Conservation (phyloP, 2,888 invertebrate species). For the Metalampra italica region DNA sequence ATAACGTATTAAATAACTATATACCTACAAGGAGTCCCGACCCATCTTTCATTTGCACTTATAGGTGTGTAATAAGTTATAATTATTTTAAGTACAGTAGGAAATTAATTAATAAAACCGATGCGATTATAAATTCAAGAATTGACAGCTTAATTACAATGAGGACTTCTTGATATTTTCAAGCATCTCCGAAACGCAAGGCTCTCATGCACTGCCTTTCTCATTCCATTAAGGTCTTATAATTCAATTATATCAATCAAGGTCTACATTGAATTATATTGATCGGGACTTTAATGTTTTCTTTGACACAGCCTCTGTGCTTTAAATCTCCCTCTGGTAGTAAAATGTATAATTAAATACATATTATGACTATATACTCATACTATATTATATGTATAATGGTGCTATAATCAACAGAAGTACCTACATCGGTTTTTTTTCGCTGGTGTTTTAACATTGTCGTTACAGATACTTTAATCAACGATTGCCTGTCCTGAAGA, state of each 20-base stretch:
- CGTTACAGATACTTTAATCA: too few relatives aligned
- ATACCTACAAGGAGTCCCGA: conserved; percentile 15
- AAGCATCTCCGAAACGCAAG: conserved; percentile 36
- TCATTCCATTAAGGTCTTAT: conserved; percentile 53
- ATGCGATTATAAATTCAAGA: conserved; percentile 53
- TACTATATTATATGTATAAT: too few relatives aligned
- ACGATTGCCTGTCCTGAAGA: too few relatives aligned
- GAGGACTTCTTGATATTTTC: conserved; percentile 43
- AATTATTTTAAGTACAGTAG: conserved; percentile 27
- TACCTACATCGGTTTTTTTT: too few relatives aligned
- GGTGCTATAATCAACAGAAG: too few relatives aligned
- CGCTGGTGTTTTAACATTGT: too few relatives aligned
- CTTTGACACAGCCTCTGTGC: conserved; percentile 7
- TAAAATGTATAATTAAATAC: neutral
- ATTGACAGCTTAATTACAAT: conserved; percentile 58
- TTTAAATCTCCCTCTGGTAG: neutral
- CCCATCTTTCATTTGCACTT: conserved; percentile 10
- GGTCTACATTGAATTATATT: conserved; percentile 42
- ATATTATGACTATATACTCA: too few relatives aligned
- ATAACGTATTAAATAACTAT: conserved; percentile 25
- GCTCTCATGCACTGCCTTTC: conserved; percentile 30
- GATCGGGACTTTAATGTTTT: conserved; percentile 38
- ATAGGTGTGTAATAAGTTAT: conserved; percentile 21
- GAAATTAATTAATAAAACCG: conserved; percentile 44
- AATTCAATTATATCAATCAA: conserved; percentile 56